phyloP scores from a whole-genome alignment of 2,888 invertebrate species.

The Neoaliturus tenellus region DNA sequence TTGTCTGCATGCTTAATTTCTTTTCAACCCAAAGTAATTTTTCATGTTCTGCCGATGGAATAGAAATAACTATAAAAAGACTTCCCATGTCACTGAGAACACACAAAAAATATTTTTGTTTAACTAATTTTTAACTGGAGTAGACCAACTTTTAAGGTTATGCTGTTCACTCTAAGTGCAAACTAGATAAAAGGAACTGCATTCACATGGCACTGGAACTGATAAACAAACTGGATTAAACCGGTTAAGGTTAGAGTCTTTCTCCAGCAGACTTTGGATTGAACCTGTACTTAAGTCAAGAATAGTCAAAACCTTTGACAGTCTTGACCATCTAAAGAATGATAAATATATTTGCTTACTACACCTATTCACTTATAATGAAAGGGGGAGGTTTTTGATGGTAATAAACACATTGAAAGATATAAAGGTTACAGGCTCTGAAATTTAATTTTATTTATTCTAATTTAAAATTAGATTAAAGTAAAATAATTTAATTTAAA shows the following conservation, averaged over 20 bases:
- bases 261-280: neutral
- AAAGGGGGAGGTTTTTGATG: no score
- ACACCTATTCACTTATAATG: no score
- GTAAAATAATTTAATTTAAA: no score
- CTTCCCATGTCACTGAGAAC: slow-evolving; percentile 3
- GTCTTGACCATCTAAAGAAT: neutral
- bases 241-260: neutral
- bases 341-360: no score
- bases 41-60: slow-evolving; percentile 47
- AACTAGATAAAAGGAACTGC: neutral
- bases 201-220: neutral
- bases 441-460: no score
- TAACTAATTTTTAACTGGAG: no score
- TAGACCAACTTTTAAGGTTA: no score
- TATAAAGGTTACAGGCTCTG: no score
- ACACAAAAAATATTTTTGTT: neutral
- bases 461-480: no score
- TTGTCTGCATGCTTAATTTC: neutral
- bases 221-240: neutral
- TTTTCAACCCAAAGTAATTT: slow-evolving; percentile 40
- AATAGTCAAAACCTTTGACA: no score
- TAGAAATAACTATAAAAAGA: slow-evolving; percentile 23
- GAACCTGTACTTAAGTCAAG: neutral
- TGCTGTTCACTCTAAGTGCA: no score
- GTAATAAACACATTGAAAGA: no score